These are phyloP conservation scores for Chrysochloris asiatica DNA, from an alignment of 2,113 vertebrate species.

Conservation along the genomic window DNA sequence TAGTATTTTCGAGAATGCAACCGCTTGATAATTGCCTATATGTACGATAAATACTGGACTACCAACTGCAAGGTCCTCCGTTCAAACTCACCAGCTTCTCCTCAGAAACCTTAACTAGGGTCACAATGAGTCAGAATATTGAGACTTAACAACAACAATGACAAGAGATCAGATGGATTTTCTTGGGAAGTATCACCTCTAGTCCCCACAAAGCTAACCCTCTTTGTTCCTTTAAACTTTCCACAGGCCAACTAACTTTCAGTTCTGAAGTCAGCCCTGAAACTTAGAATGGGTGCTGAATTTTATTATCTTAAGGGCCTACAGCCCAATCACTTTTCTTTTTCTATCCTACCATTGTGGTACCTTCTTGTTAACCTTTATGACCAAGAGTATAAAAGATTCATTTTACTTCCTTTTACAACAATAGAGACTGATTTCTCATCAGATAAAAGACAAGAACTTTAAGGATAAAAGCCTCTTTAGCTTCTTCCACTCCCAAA, in stretches of 20 bases:
- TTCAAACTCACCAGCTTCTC: too few species aligned
- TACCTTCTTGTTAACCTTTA: background rate
- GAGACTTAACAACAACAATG: too few species aligned
- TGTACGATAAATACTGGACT: too few species aligned
- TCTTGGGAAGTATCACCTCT: background rate
- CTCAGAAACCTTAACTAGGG: too few species aligned
- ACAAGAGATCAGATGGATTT: background rate
- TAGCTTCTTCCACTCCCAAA: background rate
- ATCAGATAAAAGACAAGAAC: background rate
- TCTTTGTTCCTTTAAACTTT: background rate
- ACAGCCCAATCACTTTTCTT: background rate
- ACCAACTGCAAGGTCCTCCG: too few species aligned
- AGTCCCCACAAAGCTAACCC: background rate
- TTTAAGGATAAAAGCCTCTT: slow-evolving; percentile 7
- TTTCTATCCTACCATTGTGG: background rate
- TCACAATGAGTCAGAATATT: too few species aligned
- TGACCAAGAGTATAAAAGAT: background rate
- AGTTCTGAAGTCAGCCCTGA: background rate
- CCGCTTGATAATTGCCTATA: background rate
- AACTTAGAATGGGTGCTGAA: background rate
- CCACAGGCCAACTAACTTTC: fast-evolving
- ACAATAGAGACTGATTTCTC: slow-evolving; percentile 51
- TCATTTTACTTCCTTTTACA: background rate
- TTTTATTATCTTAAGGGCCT: too few species aligned
- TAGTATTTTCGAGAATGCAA: background rate